Base-by-base conservation (phyloP, 1,140 invertebrate species). In the Hirudo medicinalis region DNA sequence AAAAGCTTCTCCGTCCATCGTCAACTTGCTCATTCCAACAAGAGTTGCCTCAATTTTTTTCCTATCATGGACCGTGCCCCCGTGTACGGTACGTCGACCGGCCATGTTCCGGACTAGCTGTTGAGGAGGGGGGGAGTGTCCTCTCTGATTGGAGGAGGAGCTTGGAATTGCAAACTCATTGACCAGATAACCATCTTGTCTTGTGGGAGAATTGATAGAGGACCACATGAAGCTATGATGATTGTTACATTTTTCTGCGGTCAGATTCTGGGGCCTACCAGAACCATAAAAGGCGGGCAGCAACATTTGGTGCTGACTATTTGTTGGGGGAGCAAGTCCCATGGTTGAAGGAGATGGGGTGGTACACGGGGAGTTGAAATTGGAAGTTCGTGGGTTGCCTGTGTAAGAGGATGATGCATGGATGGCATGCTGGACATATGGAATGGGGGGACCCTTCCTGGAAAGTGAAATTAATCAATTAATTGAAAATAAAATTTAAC, bases 71-170 rank as follows among this genome's bases (percentile, higher is more conserved):
- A 63, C 57, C 57, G 57, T 63, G 22, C 57, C 57, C 11, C 22
- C 57, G 29, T 63, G 57, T 6, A 63, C 57, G 22, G 57, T 63
- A 15, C 57, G 57, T 63, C 57, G 11, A 63, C 57, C 57, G 57
- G 22, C 29, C 29, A 63, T 1, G 29, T 63, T 63, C 29, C 57
- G 57, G 29, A 63, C 22, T 11, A 63, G 29, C 22, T 63, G 22
- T 25, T 22, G 29, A 25, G 57, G 57, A n/a, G 57, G 22, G 8
- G 57, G 57, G 29, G 57, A 63, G 29, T 22, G 8, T n/a, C 19
- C 22, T 11, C 29, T 22, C 57, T 0, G 57, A 25, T n/a, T 63
- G 57, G 57, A 25, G 20, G 57, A 25, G 57, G 13, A 25, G 22
- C 22, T n/a, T 1, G 57, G 22, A 32, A 15, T 63, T n/a, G 57